Base-by-base conservation (phyloP, 2,888 invertebrate genomes). In the Conus canariensis region DNA sequence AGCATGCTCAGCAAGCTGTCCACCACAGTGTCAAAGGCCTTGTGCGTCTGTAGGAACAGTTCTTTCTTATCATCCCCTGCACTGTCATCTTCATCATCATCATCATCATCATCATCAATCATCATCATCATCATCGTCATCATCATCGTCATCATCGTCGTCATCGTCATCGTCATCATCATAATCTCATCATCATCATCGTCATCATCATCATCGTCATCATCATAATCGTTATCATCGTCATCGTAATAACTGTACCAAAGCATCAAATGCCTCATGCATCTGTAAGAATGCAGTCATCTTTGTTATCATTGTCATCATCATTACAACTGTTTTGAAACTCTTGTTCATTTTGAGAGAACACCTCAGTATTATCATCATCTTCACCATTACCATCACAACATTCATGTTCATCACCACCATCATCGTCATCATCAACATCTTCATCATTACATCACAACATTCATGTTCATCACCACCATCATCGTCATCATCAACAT, bases 1-100 rank as follows among this genome's bases (percentile, higher is more conserved):
- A 97, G 93, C 93, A 97, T 93, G 58, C 92, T 92, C 64, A 96
- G 93, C 88, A 96, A 91, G 60, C 93, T 92, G 8, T 96, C 95
- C 89, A 97, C 92, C 30, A 96, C 93, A 80, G 93, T 93, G 91
- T 96, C 94, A 91, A 96, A 94, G 85, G 92, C 92, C 90, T 94
- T 93, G 90, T 95, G 93, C 5, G 95, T 95, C 96, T 96, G 93
- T 58, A 94, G 92, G 80, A 56, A 85, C n/a, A 59, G 5, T 19
- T 58, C 70, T 8, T 8, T 74, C 8, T 74, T 22, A 74, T 74
- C 22, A 74, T 74, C 70, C 1, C 22, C 70, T 1, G 25, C 77
- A 77, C 16, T 16, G 16, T 30, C 77, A 77, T 77, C 77, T 0
- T 10, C 25, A 10, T 30, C 77, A 14, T 77, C 77, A 30, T 77